Base-by-base conservation (phyloP, 2,888 invertebrate species). In the Branchipolynoe longqiensis region DNA sequence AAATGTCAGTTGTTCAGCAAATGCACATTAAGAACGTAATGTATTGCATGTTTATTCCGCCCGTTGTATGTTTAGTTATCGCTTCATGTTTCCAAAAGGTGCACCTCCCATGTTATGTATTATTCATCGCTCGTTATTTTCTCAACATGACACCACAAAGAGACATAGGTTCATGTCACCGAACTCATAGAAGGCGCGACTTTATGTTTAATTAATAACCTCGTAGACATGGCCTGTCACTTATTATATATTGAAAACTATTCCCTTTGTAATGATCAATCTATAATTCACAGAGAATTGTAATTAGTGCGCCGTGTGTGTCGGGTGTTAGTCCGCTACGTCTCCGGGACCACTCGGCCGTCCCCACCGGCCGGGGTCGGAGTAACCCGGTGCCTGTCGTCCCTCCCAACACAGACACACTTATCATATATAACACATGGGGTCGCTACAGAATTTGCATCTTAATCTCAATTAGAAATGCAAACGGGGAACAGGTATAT, bases 401-500 rank as follows among this genome's bases (percentile, higher is more conserved):
- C 1, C 25, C 8, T 33, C 1, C 69, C 33, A 69, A 3, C 38
- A 18, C 38, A 69, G 1, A 4, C 36, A 36, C 18, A 31, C 28
- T 69, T 69, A 69, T 12, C 69, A 69, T 69, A 36, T 4, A 33
- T 38, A 69, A 36, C 69, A 69, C 36, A 69, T 69, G 69, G 33
- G n/a, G 14, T 14, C 14, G 36, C 22, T 22, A 28, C 36, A 18
- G 14, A 69, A 69, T 69, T 69, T 69, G 22, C 69, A 69, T 69
- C 38, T 8, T 36, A 69, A 69, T 69, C 69, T 25, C 69, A 69
- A 69, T 69, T 69, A 69, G 33, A 69, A 69, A 69, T 69, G 69
- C 69, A 69, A 69, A 69, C 18, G 33, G 38, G 69, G 38, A 22
- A 18, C 38, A 69, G 69, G 69, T 69, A 69, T 69, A 69, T 69